Evolutionary conservation across 2,888 invertebrate species (phyloP).

Genomic region (Steinernema scapterisci): DNA sequence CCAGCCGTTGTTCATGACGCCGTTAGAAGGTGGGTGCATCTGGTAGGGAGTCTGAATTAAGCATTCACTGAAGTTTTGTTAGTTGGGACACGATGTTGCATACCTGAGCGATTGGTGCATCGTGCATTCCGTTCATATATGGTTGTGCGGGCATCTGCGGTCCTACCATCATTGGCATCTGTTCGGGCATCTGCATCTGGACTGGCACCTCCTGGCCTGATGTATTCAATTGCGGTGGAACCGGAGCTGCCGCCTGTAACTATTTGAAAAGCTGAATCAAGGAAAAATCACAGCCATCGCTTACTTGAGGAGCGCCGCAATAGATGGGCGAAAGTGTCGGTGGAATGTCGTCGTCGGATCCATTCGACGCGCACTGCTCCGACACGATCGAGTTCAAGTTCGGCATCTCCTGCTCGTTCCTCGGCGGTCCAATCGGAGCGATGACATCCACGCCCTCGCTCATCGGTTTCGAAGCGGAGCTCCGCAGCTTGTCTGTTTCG

Average conservation of each 20-base stretch:
- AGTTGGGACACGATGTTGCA: no score
- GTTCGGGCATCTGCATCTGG: not conserved
- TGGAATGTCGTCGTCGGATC: slow-evolving; percentile 15
- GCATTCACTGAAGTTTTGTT: no score
- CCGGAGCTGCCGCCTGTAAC: no score
- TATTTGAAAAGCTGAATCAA: no score
- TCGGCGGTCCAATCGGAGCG: not conserved
- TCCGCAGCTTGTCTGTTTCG: not conserved
- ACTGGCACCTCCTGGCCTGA: not conserved
- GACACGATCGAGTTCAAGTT: slow-evolving; percentile 1
- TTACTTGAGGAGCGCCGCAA: not conserved
- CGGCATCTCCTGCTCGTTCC: not conserved
- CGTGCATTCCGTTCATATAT: not conserved
- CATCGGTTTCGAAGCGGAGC: not conserved
- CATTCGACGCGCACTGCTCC: not conserved
- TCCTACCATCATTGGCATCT: not conserved
- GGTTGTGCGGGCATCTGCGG: not conserved
- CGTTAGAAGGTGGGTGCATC: not conserved
- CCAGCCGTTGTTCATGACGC: not conserved
- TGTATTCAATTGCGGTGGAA: not conserved
- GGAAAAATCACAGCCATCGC: no score
- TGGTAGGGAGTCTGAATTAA: not conserved
- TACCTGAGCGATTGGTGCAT: not conserved
- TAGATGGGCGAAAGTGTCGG: not conserved
- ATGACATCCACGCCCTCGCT: no score